A percentile compares a stretch with the other conserved stretches of the same genome.
Conservation (phyloP, 1,140 invertebrate species). For the Elysia chlorotica region DNA sequence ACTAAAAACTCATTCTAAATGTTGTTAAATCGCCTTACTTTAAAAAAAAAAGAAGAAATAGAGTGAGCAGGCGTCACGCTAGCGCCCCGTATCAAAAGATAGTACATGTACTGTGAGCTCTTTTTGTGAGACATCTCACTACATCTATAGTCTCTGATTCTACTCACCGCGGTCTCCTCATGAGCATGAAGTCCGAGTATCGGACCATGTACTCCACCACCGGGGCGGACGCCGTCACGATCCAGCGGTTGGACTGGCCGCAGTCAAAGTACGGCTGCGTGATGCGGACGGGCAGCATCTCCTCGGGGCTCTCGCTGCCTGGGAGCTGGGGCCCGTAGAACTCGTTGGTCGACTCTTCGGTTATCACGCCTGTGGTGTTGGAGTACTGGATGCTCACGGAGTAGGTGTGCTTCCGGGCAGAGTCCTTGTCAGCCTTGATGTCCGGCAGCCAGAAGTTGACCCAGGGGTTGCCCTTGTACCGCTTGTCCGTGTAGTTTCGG, state of each 20-base stretch:
- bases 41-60: no score
- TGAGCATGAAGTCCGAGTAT: slow-evolving; percentile 86
- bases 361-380: slow-evolving; percentile 79
- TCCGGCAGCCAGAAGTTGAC: slow-evolving; percentile 78
- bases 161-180: slow-evolving; percentile 92
- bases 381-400: slow-evolving; percentile 80
- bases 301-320: slow-evolving; percentile 59
- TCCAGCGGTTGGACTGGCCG: slow-evolving; percentile 92
- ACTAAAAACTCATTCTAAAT: no score
- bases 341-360: slow-evolving; percentile 40
- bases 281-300: slow-evolving; percentile 88
- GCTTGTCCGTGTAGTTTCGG: slow-evolving; percentile 87
- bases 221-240: slow-evolving; percentile 89
- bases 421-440: slow-evolving; percentile 76
- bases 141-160: no score
- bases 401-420: slow-evolving; percentile 81
- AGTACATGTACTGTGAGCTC: no score
- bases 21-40: no score
- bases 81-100: no score
- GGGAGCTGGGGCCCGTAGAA: slow-evolving; percentile 63
- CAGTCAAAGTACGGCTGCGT: slow-evolving; percentile 97
- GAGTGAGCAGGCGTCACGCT: no score
- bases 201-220: slow-evolving; percentile 94
- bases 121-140: no score
- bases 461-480: slow-evolving; percentile 94